These are phyloP conservation scores for Sialia sialis DNA, from an alignment of 2,113 vertebrate genomes.

Conservation along the genomic window DNA sequence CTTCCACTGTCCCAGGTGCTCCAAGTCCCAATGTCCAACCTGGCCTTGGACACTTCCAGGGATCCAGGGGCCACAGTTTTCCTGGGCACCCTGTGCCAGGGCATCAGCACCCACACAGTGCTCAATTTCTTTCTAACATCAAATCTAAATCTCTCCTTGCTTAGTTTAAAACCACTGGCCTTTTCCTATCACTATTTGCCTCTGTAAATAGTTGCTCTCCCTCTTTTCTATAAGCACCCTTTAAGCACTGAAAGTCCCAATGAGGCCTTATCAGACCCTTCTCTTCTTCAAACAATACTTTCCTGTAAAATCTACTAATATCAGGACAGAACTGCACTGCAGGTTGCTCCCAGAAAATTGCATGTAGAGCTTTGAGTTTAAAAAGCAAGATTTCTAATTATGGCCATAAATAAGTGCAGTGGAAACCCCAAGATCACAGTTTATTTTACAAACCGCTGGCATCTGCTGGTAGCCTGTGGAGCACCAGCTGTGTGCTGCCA, in stretches of 20 bases:
- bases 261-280: not conserved
- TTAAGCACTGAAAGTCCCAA: not conserved
- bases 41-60: not conserved
- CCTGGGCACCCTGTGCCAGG: not conserved
- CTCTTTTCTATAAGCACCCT: not conserved
- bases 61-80: not conserved
- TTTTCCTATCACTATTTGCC: not conserved
- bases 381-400: not conserved
- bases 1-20: not conserved
- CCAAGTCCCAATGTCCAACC: accelerated
- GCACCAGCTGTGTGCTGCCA: not conserved
- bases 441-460: not conserved
- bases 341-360: not conserved
- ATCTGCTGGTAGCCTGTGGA: not conserved
- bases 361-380: not conserved
- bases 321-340: not conserved
- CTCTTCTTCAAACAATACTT: not conserved
- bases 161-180: not conserved
- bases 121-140: not conserved
- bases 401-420: not conserved
- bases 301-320: not conserved
- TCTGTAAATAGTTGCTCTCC: not conserved
- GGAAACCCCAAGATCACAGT: not conserved
- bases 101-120: not conserved
- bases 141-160: not conserved